Base-by-base conservation (phyloP, 2,888 invertebrate species). In the Abrostola tripartita region DNA sequence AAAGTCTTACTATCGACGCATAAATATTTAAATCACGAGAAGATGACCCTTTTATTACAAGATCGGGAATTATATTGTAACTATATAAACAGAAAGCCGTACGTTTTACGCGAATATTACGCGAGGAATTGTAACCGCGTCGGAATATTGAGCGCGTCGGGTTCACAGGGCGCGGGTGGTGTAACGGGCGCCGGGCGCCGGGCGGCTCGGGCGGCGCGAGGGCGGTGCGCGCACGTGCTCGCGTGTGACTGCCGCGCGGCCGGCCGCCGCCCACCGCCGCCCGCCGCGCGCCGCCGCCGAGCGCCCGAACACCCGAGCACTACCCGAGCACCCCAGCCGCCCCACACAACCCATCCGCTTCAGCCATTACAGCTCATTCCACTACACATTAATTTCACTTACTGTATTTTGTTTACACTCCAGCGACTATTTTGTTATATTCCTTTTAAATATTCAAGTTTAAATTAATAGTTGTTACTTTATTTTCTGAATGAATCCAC, bases 201-300 rank as follows among this genome's bases (percentile, higher is more conserved):
- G 61, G 59, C 79, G 79, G 77, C 73, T 75, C 80, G 79, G 78
- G 82, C 85, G 85, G 88, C 91, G 91, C 91, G 85, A 81, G 86
- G 88, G 89, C 89, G 92, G 83, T 87, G 83, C 89, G 91, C 92
- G 92, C 92, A 90, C 92, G 93, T 90, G 92, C 87, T 87, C 85
- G 90, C 92, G 91, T 86, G 92, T 92, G 88, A 93, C 93, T 92
- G 93, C 91, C 92, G 92, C 88, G 88, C 88, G 81, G 82, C 74
- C 82, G 77, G 74, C 77, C 79, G 77, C 72, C 76, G 65, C 72
- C 76, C 72, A 89, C 85, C 84, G 68, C 65, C 81, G 86, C 88
- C 88, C 89, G 88, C 85, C 85, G 83, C 82, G 85, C 87, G 87
- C 79, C 82, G 87, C 79, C 82, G 88, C 24, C 24, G 24, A 24